These are phyloP conservation scores for Lepus oiostolus DNA, from an alignment of 2,797 vertebrate genomes.

Conservation along the genomic window DNA sequence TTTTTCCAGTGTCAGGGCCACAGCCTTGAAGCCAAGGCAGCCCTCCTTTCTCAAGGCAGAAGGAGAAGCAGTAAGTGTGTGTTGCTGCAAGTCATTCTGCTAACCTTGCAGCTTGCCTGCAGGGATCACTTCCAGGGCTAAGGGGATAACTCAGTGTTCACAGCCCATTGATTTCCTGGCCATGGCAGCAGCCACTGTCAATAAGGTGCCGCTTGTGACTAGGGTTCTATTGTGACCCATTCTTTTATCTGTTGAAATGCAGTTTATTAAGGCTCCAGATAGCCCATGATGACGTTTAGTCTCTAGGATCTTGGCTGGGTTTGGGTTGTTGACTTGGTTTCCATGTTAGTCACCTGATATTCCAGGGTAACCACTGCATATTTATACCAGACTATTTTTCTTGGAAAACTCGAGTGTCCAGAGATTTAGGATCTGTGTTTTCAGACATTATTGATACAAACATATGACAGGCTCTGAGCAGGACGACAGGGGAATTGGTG, in stretches of 20 bases:
- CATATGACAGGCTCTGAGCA: background rate
- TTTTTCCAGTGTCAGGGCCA: background rate
- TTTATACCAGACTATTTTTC: constrained; percentile 25
- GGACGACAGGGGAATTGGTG: background rate
- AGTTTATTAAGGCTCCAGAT: background rate
- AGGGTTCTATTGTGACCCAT: background rate
- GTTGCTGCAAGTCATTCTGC: background rate
- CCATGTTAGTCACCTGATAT: background rate
- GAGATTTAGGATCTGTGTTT: constrained; percentile 47
- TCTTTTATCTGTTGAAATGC: background rate
- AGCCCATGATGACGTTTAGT: background rate
- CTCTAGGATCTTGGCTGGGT: background rate
- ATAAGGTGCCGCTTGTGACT: background rate
- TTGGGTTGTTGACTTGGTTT: constrained; percentile 37
- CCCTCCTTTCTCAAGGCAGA: background rate
- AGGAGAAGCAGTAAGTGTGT: background rate
- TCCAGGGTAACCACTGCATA: background rate
- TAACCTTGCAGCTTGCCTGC: background rate
- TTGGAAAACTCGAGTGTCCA: background rate
- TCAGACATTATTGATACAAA: background rate
- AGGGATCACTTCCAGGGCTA: background rate
- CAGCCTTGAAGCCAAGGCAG: constrained; percentile 8
- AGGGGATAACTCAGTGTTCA: constrained; percentile 52
- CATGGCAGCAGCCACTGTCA: background rate
- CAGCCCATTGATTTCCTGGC: constrained; percentile 34